A percentile compares a stretch with the other conserved stretches of the same genome.
phyloP scores from a whole-genome alignment of 2,797 vertebrate species.

The Danio kyathit region DNA sequence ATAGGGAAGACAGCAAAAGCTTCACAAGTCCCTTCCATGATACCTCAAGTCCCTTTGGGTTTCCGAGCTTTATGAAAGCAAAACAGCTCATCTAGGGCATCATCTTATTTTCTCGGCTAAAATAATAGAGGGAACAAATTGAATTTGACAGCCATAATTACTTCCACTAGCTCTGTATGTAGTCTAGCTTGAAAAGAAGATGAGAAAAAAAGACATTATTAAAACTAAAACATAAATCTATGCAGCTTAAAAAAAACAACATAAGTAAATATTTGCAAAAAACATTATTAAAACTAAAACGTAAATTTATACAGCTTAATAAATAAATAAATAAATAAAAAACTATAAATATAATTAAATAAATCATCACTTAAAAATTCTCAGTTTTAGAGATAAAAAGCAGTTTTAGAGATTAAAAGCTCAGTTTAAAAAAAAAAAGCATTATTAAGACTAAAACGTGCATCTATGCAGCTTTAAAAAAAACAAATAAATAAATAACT shows the following conservation, averaged over 20 bases:
- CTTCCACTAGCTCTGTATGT: neutral
- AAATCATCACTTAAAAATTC: no score
- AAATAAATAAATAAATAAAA: no score
- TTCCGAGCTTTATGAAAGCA: constrained; percentile 34
- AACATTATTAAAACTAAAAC: neutral
- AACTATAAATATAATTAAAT: no score
- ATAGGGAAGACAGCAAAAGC: constrained; percentile 24
- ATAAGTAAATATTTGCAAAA: no score
- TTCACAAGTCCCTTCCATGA: constrained; percentile 27
- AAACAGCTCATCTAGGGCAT: constrained; percentile 21
- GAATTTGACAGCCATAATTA: constrained; percentile 41
- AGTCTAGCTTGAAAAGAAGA: neutral
- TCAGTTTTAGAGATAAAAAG: no score
- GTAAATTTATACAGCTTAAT: no score
- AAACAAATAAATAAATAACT: no score
- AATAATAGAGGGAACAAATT: constrained; percentile 30
- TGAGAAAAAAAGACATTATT: neutral
- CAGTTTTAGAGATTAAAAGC: no score
- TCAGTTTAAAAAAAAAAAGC: no score
- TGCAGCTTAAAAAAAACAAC: no score
- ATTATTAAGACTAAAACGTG: no score
- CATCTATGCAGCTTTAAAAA: no score
- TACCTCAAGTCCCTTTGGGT: constrained; percentile 25
- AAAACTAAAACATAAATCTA: neutral
- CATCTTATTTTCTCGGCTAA: constrained; percentile 3